phyloP scores from a whole-genome alignment of 2,113 vertebrate genomes.

The Trinectes maculatus region DNA sequence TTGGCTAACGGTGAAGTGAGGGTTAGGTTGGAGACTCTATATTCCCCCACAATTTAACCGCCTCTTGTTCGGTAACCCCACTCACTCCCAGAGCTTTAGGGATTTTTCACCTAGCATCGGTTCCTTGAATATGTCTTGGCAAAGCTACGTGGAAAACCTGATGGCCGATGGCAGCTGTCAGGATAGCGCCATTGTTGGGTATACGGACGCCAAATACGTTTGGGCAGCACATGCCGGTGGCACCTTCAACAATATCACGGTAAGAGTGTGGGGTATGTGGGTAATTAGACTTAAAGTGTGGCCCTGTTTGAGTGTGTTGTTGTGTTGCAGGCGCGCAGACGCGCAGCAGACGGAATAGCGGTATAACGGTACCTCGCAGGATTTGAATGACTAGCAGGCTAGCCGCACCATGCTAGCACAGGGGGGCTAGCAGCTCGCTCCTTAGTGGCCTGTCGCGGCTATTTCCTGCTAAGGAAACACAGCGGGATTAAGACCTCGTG shows the following conservation, averaged over 20 bases:
- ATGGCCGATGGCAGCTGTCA: constrained; percentile 95
- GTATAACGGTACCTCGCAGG: constrained; percentile 14
- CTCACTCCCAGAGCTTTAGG: constrained; percentile 29
- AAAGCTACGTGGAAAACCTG: constrained; percentile 94
- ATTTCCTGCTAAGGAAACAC: constrained; percentile 34
- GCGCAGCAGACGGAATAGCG: not conserved
- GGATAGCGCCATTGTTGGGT: constrained; percentile 95
- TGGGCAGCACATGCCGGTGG: constrained; percentile 88
- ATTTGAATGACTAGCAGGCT: constrained; percentile 48
- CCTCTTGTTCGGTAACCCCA: constrained; percentile 7
- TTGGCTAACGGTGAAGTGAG: constrained; percentile 64
- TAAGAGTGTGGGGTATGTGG: constrained; percentile 60
- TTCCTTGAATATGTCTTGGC: constrained; percentile 89
- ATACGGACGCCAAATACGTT: constrained; percentile 92
- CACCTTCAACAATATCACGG: constrained; percentile 89
- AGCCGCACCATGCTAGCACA: constrained; percentile 48
- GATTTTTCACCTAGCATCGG: constrained; percentile 42
- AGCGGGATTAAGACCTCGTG: constrained; percentile 64
- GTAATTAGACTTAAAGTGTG: not conserved
- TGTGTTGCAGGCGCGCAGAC: constrained; percentile 8
- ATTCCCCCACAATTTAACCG: constrained; percentile 28
- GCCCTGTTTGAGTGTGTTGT: not conserved
- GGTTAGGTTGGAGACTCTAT: constrained; percentile 56
- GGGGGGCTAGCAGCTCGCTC: constrained; percentile 20
- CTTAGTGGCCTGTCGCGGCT: constrained; percentile 51